Percentiles rank a stretch among this genome's conserved stretches.
Evolutionary conservation across 1,140 invertebrate species (phyloP).

Genomic region (Agrilus planipennis): DNA sequence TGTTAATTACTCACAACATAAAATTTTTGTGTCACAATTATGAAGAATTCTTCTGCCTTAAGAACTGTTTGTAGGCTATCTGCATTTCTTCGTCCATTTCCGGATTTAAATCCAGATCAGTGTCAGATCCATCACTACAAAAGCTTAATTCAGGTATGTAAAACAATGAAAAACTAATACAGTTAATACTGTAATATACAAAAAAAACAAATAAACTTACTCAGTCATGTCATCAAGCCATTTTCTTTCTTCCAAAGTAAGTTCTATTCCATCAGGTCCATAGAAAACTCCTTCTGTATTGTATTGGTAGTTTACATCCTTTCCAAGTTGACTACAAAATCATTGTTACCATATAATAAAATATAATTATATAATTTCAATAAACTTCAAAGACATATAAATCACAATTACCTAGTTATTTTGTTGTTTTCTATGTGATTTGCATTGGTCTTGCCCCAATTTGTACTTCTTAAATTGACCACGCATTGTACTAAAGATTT

Average conservation of each 20-base stretch:
- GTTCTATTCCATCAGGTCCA: conserved; percentile 36
- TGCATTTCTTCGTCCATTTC: conserved; percentile 44
- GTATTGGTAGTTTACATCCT: too few species aligned
- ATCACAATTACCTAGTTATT: too few species aligned
- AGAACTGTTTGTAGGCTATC: conserved; percentile 39
- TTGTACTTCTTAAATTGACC: conserved; percentile 10
- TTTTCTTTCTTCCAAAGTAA: conserved; percentile 38
- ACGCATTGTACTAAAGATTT: conserved; percentile 14
- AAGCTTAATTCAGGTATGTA: too few species aligned
- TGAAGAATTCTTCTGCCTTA: too few species aligned
- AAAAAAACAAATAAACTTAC: neutral
- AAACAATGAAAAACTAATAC: neutral
- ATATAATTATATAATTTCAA: too few species aligned
- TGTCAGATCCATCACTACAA: conserved; percentile 31
- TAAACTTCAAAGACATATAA: too few species aligned
- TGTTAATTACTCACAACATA: too few species aligned
- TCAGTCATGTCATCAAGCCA: conserved; percentile 30
- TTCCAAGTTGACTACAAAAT: too few species aligned
- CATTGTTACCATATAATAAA: too few species aligned
- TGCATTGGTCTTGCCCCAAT: conserved; percentile 22
- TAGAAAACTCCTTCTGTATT: too few species aligned
- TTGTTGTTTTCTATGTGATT: conserved; percentile 4
- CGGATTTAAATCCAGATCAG: conserved; percentile 36
- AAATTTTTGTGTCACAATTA: too few species aligned
- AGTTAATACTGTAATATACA: neutral